Base-by-base conservation (phyloP, 2,888 invertebrate species). In the Tipula vernalis region DNA sequence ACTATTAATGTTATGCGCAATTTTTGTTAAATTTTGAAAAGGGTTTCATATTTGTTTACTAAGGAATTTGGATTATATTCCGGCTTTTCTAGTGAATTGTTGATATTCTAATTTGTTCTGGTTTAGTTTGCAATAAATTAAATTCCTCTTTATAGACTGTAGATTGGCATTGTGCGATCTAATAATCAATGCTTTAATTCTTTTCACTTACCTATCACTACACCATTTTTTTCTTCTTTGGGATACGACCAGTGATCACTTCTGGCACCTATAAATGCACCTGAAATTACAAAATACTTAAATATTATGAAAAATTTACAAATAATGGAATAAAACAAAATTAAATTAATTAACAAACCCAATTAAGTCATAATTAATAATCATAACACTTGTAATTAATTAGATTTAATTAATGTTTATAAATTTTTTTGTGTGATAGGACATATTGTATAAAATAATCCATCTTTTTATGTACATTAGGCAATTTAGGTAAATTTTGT, bases 181-280 rank as follows among this genome's bases (percentile, higher is more conserved):
- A 28, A 28, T 28, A 1, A 28, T 28, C 28, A 28, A 28, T 28
- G 0, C 28, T 28, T 28, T 28, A 28, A 28, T 28, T 28, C 0
- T 28, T 36, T 5, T 86, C 15, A 57, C 71, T 83, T 87, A 87
- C 87, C 87, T 85, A 39, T 86, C n/a, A 87, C 84, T 12, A 87
- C 87, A 15, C 87, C 87, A 44, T 87, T 86, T 85, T 39, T 42
- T 18, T 83, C 42, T 57, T 85, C 85, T 44, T 85, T 86, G 36
- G 86, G 85, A 86, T 87, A 87, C 5, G 84, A 85, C 87, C 87
- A 87, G 18, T 87, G 86, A 18, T 87, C 87, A 83, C 86, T 83
- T 42, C 18, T 83, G 0, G 51, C 86, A 8, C 10, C 42, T 83
- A 86, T 42, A 41, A 85, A 42, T 41, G 42, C 51, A 84, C 87